These are phyloP conservation scores for Andrena fulva DNA, from an alignment of 2,888 invertebrate species.

Conservation along the genomic window DNA sequence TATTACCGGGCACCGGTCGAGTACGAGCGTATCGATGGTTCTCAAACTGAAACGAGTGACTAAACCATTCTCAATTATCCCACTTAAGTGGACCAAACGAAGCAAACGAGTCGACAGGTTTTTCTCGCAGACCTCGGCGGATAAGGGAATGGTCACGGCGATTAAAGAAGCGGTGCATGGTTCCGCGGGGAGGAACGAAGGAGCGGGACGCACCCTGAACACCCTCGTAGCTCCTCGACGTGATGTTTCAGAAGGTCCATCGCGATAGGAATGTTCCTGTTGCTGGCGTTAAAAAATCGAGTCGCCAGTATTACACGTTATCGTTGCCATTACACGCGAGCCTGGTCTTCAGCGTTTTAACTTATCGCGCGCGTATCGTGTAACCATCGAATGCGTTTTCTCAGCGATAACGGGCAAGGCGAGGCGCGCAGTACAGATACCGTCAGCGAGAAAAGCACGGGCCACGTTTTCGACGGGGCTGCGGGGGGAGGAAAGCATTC, in stretches of 20 bases:
- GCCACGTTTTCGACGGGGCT: not conserved
- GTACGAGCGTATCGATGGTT: slow-evolving; percentile 10
- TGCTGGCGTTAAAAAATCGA: not conserved
- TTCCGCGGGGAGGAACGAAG: too few relatives aligned
- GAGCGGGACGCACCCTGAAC: too few relatives aligned
- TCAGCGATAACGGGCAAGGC: slow-evolving; percentile 20
- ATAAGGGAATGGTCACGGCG: too few relatives aligned
- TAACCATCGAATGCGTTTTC: slow-evolving; percentile 9
- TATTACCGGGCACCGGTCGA: slow-evolving; percentile 12
- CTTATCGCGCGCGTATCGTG: slow-evolving; percentile 5
- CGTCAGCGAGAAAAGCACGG: not conserved
- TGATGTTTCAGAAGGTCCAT: not conserved
- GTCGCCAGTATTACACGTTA: not conserved
- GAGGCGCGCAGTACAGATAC: slow-evolving; percentile 28
- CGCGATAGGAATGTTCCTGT: not conserved
- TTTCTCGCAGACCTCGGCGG: not conserved
- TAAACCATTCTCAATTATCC: not conserved
- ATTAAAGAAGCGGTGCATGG: too few relatives aligned
- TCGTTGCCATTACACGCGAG: slow-evolving; percentile 7
- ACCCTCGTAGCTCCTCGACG: too few relatives aligned
- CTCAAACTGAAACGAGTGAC: slow-evolving; percentile 9
- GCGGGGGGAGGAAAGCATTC: not conserved
- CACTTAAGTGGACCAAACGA: not conserved
- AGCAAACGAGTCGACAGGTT: not conserved
- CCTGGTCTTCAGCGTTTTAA: slow-evolving; percentile 3